phyloP scores from a whole-genome alignment of 2,113 vertebrate species.

The Actenoides hombroni region DNA sequence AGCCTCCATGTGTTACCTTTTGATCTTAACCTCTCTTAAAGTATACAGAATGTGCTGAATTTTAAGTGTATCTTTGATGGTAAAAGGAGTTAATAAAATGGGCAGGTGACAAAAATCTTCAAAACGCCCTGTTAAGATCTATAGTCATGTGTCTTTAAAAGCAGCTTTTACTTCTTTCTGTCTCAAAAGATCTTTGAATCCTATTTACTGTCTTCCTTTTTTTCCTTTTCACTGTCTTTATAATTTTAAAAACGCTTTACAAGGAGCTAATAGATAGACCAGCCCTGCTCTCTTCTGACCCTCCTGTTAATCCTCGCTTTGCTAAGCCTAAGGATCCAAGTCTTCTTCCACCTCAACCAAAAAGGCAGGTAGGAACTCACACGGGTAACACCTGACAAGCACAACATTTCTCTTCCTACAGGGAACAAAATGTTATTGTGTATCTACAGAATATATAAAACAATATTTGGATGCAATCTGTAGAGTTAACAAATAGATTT shows the following conservation, averaged over 20 bases:
- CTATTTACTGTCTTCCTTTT: conserved; percentile 52
- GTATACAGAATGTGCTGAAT: background rate
- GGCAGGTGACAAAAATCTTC: background rate
- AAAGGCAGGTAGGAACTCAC: conserved; percentile 85
- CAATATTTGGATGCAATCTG: background rate
- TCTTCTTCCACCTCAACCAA: conserved; percentile 75
- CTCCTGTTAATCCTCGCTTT: conserved; percentile 74
- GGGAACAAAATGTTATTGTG: background rate
- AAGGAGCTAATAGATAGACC: conserved; percentile 73
- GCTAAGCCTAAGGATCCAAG: conserved; percentile 74
- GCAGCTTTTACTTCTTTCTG: conserved; percentile 30
- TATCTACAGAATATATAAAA: background rate
- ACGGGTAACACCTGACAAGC: background rate
- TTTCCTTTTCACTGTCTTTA: background rate
- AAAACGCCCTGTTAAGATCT: background rate
- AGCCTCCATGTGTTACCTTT: background rate
- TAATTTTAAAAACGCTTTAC: conserved; percentile 40
- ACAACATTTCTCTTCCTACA: background rate
- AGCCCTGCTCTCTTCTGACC: conserved; percentile 60
- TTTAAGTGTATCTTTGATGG: background rate
- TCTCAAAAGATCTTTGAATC: conserved; percentile 19
- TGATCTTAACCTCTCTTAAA: background rate
- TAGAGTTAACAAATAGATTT: background rate
- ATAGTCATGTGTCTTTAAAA: background rate
- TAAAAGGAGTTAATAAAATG: background rate